Conservation (phyloP, 2,113 vertebrate genomes). For the Pionites leucogaster region DNA sequence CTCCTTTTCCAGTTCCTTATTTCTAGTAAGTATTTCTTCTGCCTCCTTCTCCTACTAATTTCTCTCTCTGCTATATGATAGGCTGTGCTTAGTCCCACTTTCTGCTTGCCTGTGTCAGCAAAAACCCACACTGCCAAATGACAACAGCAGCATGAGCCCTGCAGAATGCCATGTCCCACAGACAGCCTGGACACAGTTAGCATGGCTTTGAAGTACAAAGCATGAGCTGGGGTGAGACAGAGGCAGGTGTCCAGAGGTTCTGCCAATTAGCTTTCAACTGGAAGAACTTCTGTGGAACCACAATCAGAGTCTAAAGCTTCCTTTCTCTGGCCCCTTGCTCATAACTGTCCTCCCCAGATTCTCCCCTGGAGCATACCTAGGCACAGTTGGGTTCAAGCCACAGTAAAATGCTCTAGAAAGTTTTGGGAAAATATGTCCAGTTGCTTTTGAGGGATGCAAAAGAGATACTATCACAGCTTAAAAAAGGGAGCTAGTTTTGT, state of each 20-base stretch:
- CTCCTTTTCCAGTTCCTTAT: neutral
- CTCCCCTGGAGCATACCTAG: neutral
- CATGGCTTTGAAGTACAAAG: neutral
- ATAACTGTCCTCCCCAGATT: neutral
- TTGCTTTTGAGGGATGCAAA: neutral
- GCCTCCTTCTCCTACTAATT: neutral
- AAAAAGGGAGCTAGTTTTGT: neutral
- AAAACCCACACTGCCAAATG: neutral
- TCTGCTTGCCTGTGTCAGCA: neutral
- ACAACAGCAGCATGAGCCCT: accelerated
- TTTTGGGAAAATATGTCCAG: neutral
- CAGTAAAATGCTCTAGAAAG: neutral
- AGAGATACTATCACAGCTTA: neutral
- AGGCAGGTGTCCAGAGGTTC: neutral
- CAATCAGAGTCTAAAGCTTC: neutral
- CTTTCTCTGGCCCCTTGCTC: neutral
- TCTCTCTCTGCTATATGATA: neutral
- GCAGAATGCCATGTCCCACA: neutral
- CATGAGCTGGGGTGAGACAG: neutral
- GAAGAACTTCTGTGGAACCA: neutral
- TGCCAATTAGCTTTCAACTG: neutral
- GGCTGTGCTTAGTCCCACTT: neutral
- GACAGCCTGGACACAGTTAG: neutral
- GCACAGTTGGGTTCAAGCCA: neutral
- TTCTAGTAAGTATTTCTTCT: neutral